A percentile compares a stretch with the other conserved stretches of the same genome.
phyloP scores from a whole-genome alignment of 2,888 invertebrate species.

The Mesorhabditis spiculigera region DNA sequence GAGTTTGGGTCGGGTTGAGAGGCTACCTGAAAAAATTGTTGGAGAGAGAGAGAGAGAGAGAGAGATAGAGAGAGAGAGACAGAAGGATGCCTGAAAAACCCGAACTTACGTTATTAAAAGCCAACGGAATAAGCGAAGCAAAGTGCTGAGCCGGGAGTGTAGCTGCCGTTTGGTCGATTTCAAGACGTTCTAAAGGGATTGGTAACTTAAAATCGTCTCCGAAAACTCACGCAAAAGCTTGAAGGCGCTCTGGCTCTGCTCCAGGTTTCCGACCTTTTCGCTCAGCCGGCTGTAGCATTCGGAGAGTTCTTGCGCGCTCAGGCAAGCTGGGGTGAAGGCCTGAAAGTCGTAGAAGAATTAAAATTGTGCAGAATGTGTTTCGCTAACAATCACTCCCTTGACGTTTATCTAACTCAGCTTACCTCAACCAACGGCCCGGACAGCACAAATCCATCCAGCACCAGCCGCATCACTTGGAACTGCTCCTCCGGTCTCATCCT shows the following conservation, averaged over 20 bases:
- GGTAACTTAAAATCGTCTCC: not conserved
- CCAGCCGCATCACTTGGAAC: constrained; percentile 46
- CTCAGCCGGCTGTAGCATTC: constrained; percentile 30
- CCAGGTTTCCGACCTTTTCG: constrained; percentile 34
- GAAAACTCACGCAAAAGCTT: constrained; percentile 27
- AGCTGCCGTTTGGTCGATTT: constrained; percentile 46
- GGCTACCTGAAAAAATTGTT: constrained; percentile 11
- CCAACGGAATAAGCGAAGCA: constrained; percentile 46
- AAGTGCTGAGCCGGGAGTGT: constrained; percentile 51
- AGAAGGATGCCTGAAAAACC: too few species aligned
- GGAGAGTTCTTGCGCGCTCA: constrained; percentile 30
- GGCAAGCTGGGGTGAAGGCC: constrained; percentile 41
- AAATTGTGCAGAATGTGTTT: too few species aligned
- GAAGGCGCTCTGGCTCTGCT: constrained; percentile 33
- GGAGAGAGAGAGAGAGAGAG: too few species aligned
- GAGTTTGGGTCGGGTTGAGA: constrained; percentile 30
- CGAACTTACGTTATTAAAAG: constrained; percentile 34
- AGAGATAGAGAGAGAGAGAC: too few species aligned
- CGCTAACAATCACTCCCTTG: too few species aligned
- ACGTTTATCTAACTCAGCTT: too few species aligned
- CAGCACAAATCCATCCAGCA: constrained; percentile 48
- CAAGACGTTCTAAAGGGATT: constrained; percentile 29
- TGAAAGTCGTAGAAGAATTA: too few species aligned
- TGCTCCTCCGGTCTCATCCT: constrained; percentile 45
- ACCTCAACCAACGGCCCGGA: constrained; percentile 44